These are phyloP conservation scores for Pangasius djambal DNA, from an alignment of 2,797 vertebrate species.

Conservation along the genomic window DNA sequence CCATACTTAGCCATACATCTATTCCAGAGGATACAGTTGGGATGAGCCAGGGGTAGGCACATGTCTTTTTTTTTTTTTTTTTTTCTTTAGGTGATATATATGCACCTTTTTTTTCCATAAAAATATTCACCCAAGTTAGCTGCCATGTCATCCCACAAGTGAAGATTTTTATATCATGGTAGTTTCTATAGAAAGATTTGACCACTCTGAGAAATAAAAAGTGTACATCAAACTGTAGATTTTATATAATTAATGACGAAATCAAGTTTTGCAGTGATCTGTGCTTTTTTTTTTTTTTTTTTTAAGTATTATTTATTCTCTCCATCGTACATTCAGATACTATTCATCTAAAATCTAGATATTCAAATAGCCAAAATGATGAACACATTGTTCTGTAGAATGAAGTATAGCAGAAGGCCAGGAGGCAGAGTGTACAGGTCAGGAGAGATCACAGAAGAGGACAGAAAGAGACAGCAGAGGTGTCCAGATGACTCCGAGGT, in stretches of 20 bases:
- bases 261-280: not conserved
- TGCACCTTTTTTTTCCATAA: too few species aligned
- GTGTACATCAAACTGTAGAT: not conserved
- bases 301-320: not conserved
- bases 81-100: not conserved
- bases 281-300: not conserved
- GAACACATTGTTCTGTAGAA: not conserved
- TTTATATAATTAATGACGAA: not conserved
- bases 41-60: not conserved
- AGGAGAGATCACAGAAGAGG: conserved; percentile 24
- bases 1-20: not conserved
- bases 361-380: not conserved
- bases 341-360: not conserved
- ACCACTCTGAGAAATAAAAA: not conserved
- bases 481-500: conserved; percentile 56
- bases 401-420: conserved; percentile 15
- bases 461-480: conserved; percentile 30
- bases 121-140: not conserved
- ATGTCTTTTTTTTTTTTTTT: not conserved
- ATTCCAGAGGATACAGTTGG: not conserved
- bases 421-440: conserved; percentile 14
- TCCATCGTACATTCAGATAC: not conserved
- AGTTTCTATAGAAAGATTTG: not conserved
- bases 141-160: not conserved
- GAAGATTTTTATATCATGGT: not conserved